Percentiles rank a stretch among this genome's conserved stretches.
Evolutionary conservation across 2,797 vertebrate genomes (phyloP).

Genomic region (Cyprinodon diabolis): DNA sequence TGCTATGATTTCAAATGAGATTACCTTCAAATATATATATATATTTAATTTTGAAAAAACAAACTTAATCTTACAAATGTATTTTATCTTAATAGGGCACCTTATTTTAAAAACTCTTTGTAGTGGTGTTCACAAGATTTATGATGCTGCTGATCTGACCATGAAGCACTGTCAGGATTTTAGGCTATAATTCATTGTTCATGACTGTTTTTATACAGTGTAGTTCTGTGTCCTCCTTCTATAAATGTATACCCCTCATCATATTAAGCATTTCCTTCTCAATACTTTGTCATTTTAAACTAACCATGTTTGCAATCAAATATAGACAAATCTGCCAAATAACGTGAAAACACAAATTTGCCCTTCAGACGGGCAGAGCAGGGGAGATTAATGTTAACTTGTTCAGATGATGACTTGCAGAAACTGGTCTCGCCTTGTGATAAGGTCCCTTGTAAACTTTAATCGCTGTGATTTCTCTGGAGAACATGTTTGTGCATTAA

Average conservation of each 20-base stretch:
- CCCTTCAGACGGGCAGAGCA: not conserved
- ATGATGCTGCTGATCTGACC: not conserved
- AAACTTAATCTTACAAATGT: too few relatives aligned
- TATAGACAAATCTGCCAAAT: not conserved
- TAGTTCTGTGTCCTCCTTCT: not conserved
- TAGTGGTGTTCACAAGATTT: not conserved
- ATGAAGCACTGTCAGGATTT: not conserved
- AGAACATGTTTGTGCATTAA: not conserved
- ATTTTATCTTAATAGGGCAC: not conserved
- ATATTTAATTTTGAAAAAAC: not conserved
- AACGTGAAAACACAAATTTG: not conserved
- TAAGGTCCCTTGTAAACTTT: not conserved
- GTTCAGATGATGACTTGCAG: not conserved
- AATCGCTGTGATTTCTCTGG: not conserved
- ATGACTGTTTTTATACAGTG: not conserved
- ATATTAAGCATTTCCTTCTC: not conserved
- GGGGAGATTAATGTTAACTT: too few relatives aligned
- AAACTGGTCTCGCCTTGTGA: not conserved
- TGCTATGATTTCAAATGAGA: not conserved
- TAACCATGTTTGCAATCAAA: not conserved
- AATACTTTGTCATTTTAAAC: not conserved
- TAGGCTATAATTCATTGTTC: not conserved
- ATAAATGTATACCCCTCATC: not conserved
- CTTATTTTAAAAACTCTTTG: not conserved
- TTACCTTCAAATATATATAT: not conserved